Evolutionary conservation across 1,140 invertebrate species (phyloP).

Genomic region (Neuroterus valhalla): DNA sequence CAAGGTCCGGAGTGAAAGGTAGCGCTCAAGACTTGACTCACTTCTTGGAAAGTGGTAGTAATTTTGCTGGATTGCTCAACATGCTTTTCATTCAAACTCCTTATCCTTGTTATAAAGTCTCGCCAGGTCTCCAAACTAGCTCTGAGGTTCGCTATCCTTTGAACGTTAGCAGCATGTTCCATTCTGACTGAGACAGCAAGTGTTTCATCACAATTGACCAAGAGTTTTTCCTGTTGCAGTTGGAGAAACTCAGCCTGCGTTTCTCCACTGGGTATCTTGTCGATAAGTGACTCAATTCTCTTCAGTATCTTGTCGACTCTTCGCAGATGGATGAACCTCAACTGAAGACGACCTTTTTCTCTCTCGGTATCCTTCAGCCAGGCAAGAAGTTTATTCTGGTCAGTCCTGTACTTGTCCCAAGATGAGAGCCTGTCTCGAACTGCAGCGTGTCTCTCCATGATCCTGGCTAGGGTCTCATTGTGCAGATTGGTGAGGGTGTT

Average conservation of each 20-base stretch:
- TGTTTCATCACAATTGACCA: constrained; percentile 85
- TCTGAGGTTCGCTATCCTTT: constrained; percentile 84
- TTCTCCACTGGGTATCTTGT: constrained; percentile 81
- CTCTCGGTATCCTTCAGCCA: constrained; percentile 90
- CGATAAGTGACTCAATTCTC: constrained; percentile 81
- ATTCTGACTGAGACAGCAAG: constrained; percentile 85
- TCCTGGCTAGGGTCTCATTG: constrained; percentile 87
- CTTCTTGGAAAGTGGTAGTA: constrained; percentile 76
- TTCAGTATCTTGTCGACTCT: constrained; percentile 83
- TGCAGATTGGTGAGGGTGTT: constrained; percentile 88
- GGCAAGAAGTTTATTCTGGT: constrained; percentile 81
- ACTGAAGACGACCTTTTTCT: constrained; percentile 84
- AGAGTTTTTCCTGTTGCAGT: constrained; percentile 80
- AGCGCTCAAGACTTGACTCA: constrained; percentile 76
- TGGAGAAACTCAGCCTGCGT: constrained; percentile 79
- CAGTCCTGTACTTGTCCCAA: constrained; percentile 89
- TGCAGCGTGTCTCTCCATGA: constrained; percentile 86
- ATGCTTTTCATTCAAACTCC: constrained; percentile 78
- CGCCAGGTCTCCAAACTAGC: constrained; percentile 89
- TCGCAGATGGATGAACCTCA: constrained; percentile 86
- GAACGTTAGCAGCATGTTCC: constrained; percentile 84
- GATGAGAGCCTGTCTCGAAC: constrained; percentile 82
- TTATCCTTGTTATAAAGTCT: constrained; percentile 81
- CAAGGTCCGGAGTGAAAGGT: constrained; percentile 59
- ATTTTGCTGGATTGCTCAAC: constrained; percentile 77